Evolutionary conservation across 2,113 vertebrate species (phyloP).

Genomic region (Silurus glanis): DNA sequence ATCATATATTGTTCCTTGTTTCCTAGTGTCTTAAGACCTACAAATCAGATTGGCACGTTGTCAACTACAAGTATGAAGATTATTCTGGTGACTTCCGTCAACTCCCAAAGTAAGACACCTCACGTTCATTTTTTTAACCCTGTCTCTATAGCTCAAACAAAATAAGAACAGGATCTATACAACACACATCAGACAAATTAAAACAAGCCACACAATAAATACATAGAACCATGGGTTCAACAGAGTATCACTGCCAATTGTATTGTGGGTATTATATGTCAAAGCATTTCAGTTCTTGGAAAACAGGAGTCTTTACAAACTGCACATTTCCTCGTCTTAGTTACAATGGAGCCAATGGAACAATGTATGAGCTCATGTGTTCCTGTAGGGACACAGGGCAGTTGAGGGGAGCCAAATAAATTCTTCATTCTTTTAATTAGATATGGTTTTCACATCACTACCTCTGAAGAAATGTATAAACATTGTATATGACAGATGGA

Average conservation of each 20-base stretch:
- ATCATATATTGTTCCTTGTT: slow-evolving; percentile 48
- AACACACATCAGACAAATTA: slow-evolving; percentile 43
- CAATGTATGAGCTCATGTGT: slow-evolving; percentile 36
- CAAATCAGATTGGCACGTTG: slow-evolving; percentile 94
- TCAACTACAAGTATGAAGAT: slow-evolving; percentile 96
- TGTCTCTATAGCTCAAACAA: not conserved
- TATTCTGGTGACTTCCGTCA: slow-evolving; percentile 96
- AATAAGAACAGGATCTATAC: not conserved
- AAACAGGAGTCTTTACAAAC: slow-evolving; percentile 56
- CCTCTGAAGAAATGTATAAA: not conserved
- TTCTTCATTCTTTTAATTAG: not conserved
- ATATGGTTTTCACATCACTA: not conserved
- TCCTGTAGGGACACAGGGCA: not conserved
- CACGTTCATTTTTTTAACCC: not conserved
- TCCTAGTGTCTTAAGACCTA: slow-evolving; percentile 96
- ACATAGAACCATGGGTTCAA: slow-evolving; percentile 41
- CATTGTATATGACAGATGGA: not conserved
- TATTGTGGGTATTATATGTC: slow-evolving; percentile 9
- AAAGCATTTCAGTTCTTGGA: slow-evolving; percentile 41
- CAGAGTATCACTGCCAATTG: not conserved
- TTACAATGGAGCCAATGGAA: slow-evolving; percentile 50
- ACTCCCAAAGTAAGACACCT: slow-evolving; percentile 85
- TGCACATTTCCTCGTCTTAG: slow-evolving; percentile 43
- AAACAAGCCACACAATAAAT: slow-evolving; percentile 38
- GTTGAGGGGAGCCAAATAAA: not conserved